phyloP scores from a whole-genome alignment of 2,888 invertebrate genomes.

The Euzetes globulus region DNA sequence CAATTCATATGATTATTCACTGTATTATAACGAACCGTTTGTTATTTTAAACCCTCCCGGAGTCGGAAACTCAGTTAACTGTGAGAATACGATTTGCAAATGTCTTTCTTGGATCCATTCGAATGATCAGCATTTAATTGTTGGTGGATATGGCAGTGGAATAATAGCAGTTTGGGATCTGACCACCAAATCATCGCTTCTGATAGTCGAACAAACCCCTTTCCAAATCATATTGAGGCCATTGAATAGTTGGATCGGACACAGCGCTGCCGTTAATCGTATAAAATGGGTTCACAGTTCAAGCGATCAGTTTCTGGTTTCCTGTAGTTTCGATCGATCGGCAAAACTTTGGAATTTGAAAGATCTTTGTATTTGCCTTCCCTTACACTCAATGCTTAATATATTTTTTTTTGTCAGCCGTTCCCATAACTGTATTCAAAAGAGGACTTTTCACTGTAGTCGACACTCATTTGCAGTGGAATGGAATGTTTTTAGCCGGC shows the following conservation, averaged over 20 bases:
- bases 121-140: slow-evolving; percentile 50
- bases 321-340: slow-evolving; percentile 36
- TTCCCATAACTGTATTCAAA: slow-evolving; percentile 47
- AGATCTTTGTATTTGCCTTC: slow-evolving; percentile 43
- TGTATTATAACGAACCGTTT: slow-evolving; percentile 23
- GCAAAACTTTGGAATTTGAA: slow-evolving; percentile 43
- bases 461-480: slow-evolving; percentile 54
- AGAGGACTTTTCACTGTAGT: slow-evolving; percentile 51
- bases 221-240: slow-evolving; percentile 54
- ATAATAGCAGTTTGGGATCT: slow-evolving; percentile 60
- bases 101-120: slow-evolving; percentile 43
- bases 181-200: slow-evolving; percentile 52
- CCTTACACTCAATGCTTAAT: not conserved
- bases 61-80: not conserved
- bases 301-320: slow-evolving; percentile 35
- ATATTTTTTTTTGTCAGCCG: slow-evolving; percentile 37
- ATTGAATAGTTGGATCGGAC: slow-evolving; percentile 56
- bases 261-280: slow-evolving; percentile 55
- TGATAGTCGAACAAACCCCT: slow-evolving; percentile 48
- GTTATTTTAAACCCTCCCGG: slow-evolving; percentile 23
- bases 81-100: slow-evolving; percentile 6
- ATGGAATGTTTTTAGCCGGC: slow-evolving; percentile 45
- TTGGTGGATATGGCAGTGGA: slow-evolving; percentile 64
- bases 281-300: slow-evolving; percentile 45
- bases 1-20: not conserved